Conservation (phyloP, 2,113 vertebrate genomes). For the Triplophysa tibetana region DNA sequence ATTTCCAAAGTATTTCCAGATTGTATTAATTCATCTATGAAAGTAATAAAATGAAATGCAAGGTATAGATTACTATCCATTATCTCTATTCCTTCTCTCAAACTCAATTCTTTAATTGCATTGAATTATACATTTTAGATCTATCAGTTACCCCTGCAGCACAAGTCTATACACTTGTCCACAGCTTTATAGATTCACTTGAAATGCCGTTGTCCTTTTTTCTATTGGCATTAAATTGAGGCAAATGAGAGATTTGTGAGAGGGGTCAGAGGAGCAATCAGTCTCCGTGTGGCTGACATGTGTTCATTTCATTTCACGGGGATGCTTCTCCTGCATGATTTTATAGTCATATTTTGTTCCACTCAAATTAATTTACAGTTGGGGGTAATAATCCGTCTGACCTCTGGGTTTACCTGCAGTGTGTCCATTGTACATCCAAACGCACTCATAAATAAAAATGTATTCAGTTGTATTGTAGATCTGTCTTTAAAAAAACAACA, state of each 20-base stretch:
- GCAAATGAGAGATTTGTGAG: conserved; percentile 54
- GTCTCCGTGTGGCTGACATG: conserved; percentile 44
- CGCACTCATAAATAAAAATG: too few relatives aligned
- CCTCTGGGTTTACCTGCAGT: background rate
- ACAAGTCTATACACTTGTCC: conserved; percentile 21
- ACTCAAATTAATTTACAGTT: conserved; percentile 31
- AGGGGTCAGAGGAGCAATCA: conserved; percentile 51
- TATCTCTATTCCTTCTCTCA: background rate
- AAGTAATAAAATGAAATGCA: background rate
- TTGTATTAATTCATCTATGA: background rate
- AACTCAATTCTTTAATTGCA: background rate
- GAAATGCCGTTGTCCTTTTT: conserved; percentile 52
- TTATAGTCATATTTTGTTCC: conserved; percentile 40
- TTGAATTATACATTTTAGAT: conserved; percentile 35
- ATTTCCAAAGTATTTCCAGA: too few relatives aligned
- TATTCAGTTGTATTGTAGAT: background rate
- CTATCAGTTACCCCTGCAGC: background rate
- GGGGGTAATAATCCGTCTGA: conserved; percentile 28
- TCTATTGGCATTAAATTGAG: conserved; percentile 51
- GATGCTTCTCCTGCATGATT: conserved; percentile 30
- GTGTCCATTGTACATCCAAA: background rate
- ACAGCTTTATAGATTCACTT: conserved; percentile 48
- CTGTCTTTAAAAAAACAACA: background rate
- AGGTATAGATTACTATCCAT: background rate
- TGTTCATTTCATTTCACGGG: conserved; percentile 58